Percentiles rank a stretch among this genome's conserved stretches.
phyloP scores from a whole-genome alignment of 2,113 vertebrate species.

The Menidia beryllina region DNA sequence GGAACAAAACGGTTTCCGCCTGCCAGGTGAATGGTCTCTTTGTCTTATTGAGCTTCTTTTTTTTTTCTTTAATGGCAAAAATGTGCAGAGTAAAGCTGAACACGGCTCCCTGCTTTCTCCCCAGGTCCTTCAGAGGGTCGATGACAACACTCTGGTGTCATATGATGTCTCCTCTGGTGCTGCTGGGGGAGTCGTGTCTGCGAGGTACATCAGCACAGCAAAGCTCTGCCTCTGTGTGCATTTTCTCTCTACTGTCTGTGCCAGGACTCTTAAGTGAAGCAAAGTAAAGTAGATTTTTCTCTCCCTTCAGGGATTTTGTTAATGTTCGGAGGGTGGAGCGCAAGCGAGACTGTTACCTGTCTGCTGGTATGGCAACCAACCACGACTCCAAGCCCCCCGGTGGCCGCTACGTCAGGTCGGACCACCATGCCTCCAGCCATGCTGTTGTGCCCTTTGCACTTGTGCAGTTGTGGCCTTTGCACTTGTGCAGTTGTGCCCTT shows the following conservation, averaged over 20 bases:
- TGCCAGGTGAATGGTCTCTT: slow-evolving; percentile 86
- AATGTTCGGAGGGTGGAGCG: slow-evolving; percentile 94
- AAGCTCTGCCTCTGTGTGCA: no score
- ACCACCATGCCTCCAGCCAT: not conserved
- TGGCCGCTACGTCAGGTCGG: slow-evolving; percentile 92
- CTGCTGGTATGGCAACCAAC: slow-evolving; percentile 90
- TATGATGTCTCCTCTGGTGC: slow-evolving; percentile 93
- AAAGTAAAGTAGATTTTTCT: slow-evolving; percentile 18
- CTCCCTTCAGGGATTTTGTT: slow-evolving; percentile 90
- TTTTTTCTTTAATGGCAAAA: not conserved
- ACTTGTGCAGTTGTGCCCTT: not conserved
- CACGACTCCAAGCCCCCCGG: slow-evolving; percentile 87
- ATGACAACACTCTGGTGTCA: slow-evolving; percentile 93
- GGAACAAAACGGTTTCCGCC: slow-evolving; percentile 92
- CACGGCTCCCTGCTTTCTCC: not conserved
- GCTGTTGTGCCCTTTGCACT: slow-evolving; percentile 10
- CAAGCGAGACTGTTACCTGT: slow-evolving; percentile 91
- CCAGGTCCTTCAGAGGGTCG: slow-evolving; percentile 92
- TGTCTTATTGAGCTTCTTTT: rapidly evolving
- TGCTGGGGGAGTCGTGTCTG: slow-evolving; percentile 92
- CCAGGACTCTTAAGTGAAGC: not conserved
- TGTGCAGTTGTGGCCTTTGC: not conserved
- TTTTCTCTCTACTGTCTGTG: not conserved
- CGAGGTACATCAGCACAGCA: slow-evolving; percentile 82
- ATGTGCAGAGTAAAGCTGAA: not conserved